These are phyloP conservation scores for Corbicula japonica DNA, from an alignment of 2,888 invertebrate species.

Conservation along the genomic window DNA sequence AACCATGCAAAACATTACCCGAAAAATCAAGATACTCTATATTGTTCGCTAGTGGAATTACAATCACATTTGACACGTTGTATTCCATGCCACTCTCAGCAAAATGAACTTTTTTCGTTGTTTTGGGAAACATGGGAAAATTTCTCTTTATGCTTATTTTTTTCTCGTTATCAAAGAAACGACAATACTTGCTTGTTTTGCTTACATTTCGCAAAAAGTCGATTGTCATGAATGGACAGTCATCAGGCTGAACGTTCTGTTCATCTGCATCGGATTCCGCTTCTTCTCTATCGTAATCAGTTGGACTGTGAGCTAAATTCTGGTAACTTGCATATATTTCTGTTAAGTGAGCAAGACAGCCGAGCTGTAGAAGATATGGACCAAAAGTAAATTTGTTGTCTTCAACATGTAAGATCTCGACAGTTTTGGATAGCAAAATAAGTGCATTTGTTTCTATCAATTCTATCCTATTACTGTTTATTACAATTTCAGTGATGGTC, in stretches of 20 bases:
- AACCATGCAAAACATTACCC: conserved; percentile 23
- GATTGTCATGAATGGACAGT: too few species aligned
- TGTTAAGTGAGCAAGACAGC: conserved; percentile 10
- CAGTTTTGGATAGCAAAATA: conserved; percentile 3
- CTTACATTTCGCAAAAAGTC: too few species aligned
- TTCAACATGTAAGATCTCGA: conserved; percentile 20
- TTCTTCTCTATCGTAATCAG: conserved; percentile 2
- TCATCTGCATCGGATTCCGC: conserved; percentile 89
- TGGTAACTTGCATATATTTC: not conserved
- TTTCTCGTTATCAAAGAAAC: too few species aligned
- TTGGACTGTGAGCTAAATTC: not conserved
- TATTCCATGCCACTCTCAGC: too few species aligned
- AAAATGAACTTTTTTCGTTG: too few species aligned
- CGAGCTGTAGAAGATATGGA: conserved; percentile 27
- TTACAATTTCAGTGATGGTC: conserved; percentile 15
- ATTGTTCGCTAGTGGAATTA: too few species aligned
- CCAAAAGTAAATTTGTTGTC: conserved; percentile 42
- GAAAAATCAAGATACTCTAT: conserved; percentile 25
- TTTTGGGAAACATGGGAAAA: too few species aligned
- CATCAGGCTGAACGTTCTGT: too few species aligned
- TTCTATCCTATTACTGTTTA: conserved; percentile 32
- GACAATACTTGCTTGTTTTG: too few species aligned
- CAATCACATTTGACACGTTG: not conserved
- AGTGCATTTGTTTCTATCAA: conserved; percentile 25
- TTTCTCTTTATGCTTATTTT: too few species aligned